Conservation (phyloP, 53 echinoderm and acorn worm genomes). For the Luidia sarsii region DNA sequence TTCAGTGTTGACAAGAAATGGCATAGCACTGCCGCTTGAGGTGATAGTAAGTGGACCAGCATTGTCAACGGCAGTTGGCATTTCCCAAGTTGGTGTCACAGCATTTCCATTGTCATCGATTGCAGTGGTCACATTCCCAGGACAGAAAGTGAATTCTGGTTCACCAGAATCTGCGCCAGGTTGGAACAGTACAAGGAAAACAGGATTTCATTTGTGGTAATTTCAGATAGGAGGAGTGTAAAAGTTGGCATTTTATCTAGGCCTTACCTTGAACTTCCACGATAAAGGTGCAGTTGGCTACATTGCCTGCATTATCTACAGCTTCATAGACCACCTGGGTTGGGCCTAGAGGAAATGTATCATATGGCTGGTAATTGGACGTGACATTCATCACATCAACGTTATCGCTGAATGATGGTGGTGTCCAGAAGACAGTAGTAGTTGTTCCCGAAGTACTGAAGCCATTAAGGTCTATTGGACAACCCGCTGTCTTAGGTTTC, state of each 20-base stretch:
- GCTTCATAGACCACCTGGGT: slow-evolving; percentile 41
- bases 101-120: background rate
- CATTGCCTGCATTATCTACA: slow-evolving; percentile 47
- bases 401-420: slow-evolving; percentile 55
- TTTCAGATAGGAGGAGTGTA: too few relatives aligned
- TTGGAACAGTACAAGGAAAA: background rate
- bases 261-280: slow-evolving; percentile 35
- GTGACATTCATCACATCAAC: background rate
- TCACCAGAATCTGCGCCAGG: slow-evolving; percentile 27
- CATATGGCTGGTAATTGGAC: slow-evolving; percentile 3
- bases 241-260: background rate
- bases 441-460: background rate
- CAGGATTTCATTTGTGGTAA: too few relatives aligned
- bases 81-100: slow-evolving; percentile 27
- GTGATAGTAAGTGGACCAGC: slow-evolving; percentile 14
- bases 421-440: slow-evolving; percentile 42
- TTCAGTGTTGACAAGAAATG: slow-evolving; percentile 18
- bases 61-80: slow-evolving; percentile 61
- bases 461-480: slow-evolving; percentile 23
- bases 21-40: background rate
- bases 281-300: slow-evolving; percentile 26
- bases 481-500: too few relatives aligned
- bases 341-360: slow-evolving; percentile 14
- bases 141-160: slow-evolving; percentile 60
- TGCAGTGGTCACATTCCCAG: slow-evolving; percentile 5